Conservation (phyloP, 2,797 vertebrate genomes). For the Petrocephalus schoutedeni region DNA sequence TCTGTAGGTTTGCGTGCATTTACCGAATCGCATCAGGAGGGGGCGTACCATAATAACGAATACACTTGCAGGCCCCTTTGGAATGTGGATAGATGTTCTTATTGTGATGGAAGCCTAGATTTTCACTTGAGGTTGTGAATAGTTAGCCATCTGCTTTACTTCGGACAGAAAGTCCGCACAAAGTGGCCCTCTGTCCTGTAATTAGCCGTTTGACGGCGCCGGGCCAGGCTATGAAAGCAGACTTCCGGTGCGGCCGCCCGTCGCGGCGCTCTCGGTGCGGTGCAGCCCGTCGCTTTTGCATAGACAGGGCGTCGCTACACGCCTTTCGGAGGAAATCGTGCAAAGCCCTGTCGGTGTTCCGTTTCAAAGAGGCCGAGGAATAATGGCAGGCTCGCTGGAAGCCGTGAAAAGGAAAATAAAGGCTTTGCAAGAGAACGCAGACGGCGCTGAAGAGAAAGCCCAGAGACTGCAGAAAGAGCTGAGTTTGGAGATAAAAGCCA, state of each 20-base stretch:
- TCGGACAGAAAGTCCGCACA: neutral
- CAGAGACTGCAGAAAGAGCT: constrained; percentile 77
- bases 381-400: constrained; percentile 83
- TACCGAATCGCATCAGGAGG: constrained; percentile 12
- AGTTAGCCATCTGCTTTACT: neutral
- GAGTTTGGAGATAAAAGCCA: constrained; percentile 72
- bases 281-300: neutral
- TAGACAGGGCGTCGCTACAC: neutral
- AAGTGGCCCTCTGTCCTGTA: neutral
- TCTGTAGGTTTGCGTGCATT: neutral
- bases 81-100: constrained; percentile 2
- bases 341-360: neutral
- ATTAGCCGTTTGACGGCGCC: neutral
- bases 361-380: neutral
- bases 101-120: neutral
- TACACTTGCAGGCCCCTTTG: neutral
- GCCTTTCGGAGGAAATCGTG: neutral
- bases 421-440: constrained; percentile 82
- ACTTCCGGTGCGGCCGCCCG: neutral
- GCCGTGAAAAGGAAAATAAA: constrained; percentile 89
- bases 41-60: constrained; percentile 6
- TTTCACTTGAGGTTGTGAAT: neutral
- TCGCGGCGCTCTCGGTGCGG: neutral
- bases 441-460: constrained; percentile 76
- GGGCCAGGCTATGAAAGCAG: neutral